phyloP scores from a whole-genome alignment of 2,888 invertebrate genomes.

The Sesia bembeciformis region DNA sequence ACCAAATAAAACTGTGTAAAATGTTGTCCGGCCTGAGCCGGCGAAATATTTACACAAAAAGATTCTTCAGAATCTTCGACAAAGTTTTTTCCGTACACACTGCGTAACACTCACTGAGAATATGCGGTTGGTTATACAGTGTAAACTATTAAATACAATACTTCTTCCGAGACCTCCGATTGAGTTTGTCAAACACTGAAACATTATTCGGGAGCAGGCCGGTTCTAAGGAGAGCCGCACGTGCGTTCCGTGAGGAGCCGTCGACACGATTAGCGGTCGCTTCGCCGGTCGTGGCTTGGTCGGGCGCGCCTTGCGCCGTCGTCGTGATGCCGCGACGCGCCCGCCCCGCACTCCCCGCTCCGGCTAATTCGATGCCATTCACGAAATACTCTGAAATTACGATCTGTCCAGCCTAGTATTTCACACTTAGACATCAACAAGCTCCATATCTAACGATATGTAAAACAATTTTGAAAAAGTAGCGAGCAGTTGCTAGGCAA shows the following conservation, averaged over 20 bases:
- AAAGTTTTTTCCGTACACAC: constrained; percentile 75
- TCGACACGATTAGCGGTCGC: constrained; percentile 53
- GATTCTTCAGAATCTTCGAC: constrained; percentile 74
- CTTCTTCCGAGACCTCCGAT: constrained; percentile 73
- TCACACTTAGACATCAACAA: not conserved
- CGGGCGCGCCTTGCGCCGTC: constrained; percentile 24
- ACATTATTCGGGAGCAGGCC: constrained; percentile 74
- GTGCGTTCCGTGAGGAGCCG: constrained; percentile 65
- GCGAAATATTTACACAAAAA: constrained; percentile 66
- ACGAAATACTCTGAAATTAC: constrained; percentile 63
- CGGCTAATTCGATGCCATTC: constrained; percentile 57
- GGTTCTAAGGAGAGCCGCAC: constrained; percentile 65
- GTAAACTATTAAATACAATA: constrained; percentile 68
- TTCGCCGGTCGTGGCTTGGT: constrained; percentile 14
- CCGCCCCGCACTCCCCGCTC: constrained; percentile 8
- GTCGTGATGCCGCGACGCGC: constrained; percentile 26
- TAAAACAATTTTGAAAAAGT: not conserved
- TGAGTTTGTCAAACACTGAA: constrained; percentile 73
- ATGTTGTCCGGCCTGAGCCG: constrained; percentile 64
- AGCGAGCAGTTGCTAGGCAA: not conserved
- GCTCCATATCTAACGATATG: not conserved
- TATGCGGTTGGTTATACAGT: constrained; percentile 70
- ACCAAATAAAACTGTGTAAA: constrained; percentile 70
- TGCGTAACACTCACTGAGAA: constrained; percentile 75
- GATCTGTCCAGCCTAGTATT: constrained; percentile 6